Evolutionary conservation across 2,888 invertebrate genomes (phyloP), one percentile per base, ranked within the genome.

Genomic region (Himalopsyche japonica): DNA sequence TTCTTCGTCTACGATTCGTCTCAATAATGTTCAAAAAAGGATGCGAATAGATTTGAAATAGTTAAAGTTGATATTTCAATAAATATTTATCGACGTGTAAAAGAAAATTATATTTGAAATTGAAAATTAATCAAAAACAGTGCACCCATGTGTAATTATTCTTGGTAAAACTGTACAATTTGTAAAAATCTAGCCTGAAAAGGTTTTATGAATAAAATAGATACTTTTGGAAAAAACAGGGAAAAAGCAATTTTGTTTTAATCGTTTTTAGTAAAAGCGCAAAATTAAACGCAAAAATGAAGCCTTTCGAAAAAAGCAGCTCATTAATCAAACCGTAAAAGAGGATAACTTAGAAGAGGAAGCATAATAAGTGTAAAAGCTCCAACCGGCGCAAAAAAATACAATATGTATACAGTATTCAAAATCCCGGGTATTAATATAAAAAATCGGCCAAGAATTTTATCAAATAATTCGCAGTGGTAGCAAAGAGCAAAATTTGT

Each of bases 391-490:
- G 70, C 30, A 27, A 70, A 70, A 64, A 70, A 37, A 37, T 27
- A 70, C 30, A 70, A 70, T 30, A 20, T n/a, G n/a, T n/a, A n/a
- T 43, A 43, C 81, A 82, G 77, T 77, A 64, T 37, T 70, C 79
- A 77, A 37, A 47, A 79, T 49, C 76, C 15, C 70, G 43, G 4
- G 83, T 79, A 84, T 86, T 86, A 80, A 86, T 86, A 82, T 82
- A 82, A 84, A 86, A 86, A 81, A 84, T 86, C 84, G 47, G 82
- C 80, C 82, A 49, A 43, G 81, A 70, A 82, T 81, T 86, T 84
- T 86, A 86, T 84, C 86, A 82, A 82, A 86, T 86, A 86, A 86
- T 86, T 70, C 86, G 78, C 70, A 37, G 57, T 78, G 80, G 84
- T 82, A 84, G 86, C 84, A 84, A 86, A 84, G 84, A 78, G 79